A percentile compares a stretch with the other conserved stretches of the same genome.
These are phyloP conservation scores for Geotrypetes seraphini DNA, from an alignment of 2,797 vertebrate genomes.

Conservation along the genomic window DNA sequence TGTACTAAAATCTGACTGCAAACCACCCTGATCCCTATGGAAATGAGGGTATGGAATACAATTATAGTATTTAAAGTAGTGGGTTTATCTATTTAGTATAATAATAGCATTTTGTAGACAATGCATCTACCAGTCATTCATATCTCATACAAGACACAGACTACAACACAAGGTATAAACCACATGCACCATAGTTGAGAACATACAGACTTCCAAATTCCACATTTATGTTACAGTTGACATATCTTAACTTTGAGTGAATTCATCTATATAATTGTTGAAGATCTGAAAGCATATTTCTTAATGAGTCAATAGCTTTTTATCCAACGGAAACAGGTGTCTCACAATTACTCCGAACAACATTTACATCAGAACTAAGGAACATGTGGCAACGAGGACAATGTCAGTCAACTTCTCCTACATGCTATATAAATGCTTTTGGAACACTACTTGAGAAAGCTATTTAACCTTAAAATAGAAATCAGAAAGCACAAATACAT, in stretches of 20 bases:
- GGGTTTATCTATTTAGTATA: too few relatives aligned
- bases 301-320: too few relatives aligned
- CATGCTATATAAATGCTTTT: slow-evolving; percentile 16
- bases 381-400: too few relatives aligned
- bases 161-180: slow-evolving; percentile 36
- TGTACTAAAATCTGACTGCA: slow-evolving; percentile 49
- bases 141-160: slow-evolving; percentile 39
- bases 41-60: slow-evolving; percentile 39
- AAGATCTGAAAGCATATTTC: too few relatives aligned
- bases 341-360: too few relatives aligned
- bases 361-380: too few relatives aligned
- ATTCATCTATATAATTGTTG: too few relatives aligned
- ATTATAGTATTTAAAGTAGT: slow-evolving; percentile 11
- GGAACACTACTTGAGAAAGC: slow-evolving; percentile 34
- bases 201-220: slow-evolving; percentile 44
- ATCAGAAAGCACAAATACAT: slow-evolving; percentile 25
- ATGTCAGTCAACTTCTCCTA: slow-evolving; percentile 18
- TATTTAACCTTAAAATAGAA: slow-evolving; percentile 34
- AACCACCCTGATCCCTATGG: slow-evolving; percentile 47
- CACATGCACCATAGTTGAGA: slow-evolving; percentile 43
- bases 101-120: too few relatives aligned
- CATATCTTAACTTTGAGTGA: slow-evolving; percentile 42
- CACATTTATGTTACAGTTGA: slow-evolving; percentile 43
- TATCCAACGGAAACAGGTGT: too few relatives aligned
- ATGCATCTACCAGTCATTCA: slow-evolving; percentile 31